Evolutionary conservation across 1,140 invertebrate genomes (phyloP).

Genomic region (Cydia fagiglandana): DNA sequence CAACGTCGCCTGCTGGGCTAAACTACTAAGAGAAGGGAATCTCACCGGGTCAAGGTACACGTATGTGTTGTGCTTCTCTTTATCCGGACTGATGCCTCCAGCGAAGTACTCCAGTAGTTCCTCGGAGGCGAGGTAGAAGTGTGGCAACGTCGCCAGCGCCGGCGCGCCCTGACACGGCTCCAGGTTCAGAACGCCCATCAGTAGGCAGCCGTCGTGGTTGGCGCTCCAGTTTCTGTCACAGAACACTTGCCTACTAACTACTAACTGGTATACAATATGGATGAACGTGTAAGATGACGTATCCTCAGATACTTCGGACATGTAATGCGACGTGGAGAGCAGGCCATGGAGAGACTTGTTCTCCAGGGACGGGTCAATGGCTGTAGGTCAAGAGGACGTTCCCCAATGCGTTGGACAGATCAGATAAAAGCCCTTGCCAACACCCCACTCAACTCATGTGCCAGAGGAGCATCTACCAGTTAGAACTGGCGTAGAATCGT

Average conservation of each 20-base stretch:
- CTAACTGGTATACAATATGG: no score
- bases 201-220: constrained; percentile 67
- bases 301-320: no score
- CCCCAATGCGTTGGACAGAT: no score
- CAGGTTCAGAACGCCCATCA: constrained; percentile 76
- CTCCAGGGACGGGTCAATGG: no score
- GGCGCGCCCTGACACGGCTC: constrained; percentile 78
- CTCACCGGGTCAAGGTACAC: constrained; percentile 82
- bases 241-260: background rate
- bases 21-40: constrained; percentile 32
- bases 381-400: no score
- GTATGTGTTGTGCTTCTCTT: constrained; percentile 80
- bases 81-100: constrained; percentile 79
- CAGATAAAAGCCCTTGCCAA: no score
- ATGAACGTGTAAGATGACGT: no score
- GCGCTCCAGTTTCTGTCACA: constrained; percentile 70
- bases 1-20: background rate
- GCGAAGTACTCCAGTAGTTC: constrained; percentile 74
- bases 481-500: no score
- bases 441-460: no score
- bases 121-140: constrained; percentile 81
- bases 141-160: constrained; percentile 81
- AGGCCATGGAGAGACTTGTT: no score
- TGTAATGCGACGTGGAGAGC: no score
- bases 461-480: no score